A percentile compares a stretch with the other conserved stretches of the same genome.
These are phyloP conservation scores for Tupaia tana DNA, from an alignment of 2,113 vertebrate genomes.

Conservation along the genomic window DNA sequence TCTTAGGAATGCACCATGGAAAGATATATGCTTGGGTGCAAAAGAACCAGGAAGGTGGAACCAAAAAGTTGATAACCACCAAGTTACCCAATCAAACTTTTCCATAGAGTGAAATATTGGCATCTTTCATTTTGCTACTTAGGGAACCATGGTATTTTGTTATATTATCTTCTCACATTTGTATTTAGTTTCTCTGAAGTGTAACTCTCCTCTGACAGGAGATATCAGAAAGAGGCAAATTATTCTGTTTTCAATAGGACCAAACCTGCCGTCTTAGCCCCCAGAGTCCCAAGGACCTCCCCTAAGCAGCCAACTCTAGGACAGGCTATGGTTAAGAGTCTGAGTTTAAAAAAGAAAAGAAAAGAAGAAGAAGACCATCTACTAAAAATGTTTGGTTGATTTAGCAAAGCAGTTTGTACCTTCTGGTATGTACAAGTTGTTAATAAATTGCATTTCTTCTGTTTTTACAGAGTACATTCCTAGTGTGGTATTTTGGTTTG, in stretches of 20 bases:
- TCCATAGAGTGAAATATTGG: neutral
- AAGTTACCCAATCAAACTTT: neutral
- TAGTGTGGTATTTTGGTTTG: slow-evolving; percentile 72
- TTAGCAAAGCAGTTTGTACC: slow-evolving; percentile 67
- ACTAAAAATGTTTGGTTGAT: slow-evolving; percentile 64
- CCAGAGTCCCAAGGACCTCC: neutral
- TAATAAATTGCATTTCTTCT: slow-evolving; percentile 75
- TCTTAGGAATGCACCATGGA: neutral
- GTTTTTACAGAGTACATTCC: slow-evolving; percentile 72
- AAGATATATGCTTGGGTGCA: neutral
- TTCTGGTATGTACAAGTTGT: slow-evolving; percentile 70
- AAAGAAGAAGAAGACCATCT: slow-evolving; percentile 36
- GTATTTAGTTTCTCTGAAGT: slow-evolving; percentile 43
- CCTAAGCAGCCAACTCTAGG: neutral
- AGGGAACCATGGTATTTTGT: neutral
- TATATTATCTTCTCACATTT: slow-evolving; percentile 28
- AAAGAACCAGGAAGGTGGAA: neutral
- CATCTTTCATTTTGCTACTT: slow-evolving; percentile 13
- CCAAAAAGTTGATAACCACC: slow-evolving; percentile 16
- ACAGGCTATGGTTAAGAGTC: slow-evolving; percentile 47
- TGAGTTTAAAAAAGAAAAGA: neutral
- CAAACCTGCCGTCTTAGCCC: neutral
- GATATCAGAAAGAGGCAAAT: neutral
- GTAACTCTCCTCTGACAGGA: neutral
- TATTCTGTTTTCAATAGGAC: slow-evolving; percentile 21